Percentiles rank a stretch among this genome's conserved stretches.
Conservation (phyloP, 2,888 invertebrate genomes). For the Notodonta ziczac region DNA sequence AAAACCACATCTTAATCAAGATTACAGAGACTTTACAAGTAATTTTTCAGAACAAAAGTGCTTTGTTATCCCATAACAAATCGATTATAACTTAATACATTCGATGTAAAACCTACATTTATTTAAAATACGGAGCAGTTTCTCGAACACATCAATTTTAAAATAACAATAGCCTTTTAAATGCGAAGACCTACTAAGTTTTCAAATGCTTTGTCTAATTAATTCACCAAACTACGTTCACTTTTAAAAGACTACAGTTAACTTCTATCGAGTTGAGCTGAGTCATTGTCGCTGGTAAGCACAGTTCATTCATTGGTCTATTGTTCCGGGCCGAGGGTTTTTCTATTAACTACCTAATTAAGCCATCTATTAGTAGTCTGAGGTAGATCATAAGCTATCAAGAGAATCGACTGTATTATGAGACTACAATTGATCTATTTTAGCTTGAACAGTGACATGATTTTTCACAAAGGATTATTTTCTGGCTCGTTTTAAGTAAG, state of each 20-base stretch:
- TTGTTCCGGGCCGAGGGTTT: slow-evolving; percentile 48
- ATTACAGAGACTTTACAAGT: too few relatives aligned
- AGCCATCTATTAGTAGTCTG: slow-evolving; percentile 28
- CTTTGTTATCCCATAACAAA: too few relatives aligned
- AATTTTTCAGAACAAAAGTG: too few relatives aligned
- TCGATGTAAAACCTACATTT: too few relatives aligned
- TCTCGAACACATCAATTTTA: neutral
- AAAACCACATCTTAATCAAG: too few relatives aligned
- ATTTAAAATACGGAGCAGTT: too few relatives aligned
- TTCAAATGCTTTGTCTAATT: slow-evolving; percentile 21
- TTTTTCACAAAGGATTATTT: too few relatives aligned
- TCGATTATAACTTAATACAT: too few relatives aligned
- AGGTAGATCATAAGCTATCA: neutral
- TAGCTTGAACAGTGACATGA: neutral
- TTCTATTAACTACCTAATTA: slow-evolving; percentile 64
- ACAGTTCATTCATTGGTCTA: slow-evolving; percentile 21
- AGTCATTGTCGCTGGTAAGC: slow-evolving; percentile 18
- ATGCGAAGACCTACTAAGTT: neutral
- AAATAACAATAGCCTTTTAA: neutral
- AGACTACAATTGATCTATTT: slow-evolving; percentile 2
- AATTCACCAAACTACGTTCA: slow-evolving; percentile 24
- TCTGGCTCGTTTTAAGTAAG: too few relatives aligned
- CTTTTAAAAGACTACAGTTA: slow-evolving; percentile 22
- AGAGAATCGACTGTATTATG: neutral
- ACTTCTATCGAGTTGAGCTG: slow-evolving; percentile 15